Evolutionary conservation across 2,797 vertebrate genomes (phyloP).

Genomic region (Dicrostonyx torquatus): DNA sequence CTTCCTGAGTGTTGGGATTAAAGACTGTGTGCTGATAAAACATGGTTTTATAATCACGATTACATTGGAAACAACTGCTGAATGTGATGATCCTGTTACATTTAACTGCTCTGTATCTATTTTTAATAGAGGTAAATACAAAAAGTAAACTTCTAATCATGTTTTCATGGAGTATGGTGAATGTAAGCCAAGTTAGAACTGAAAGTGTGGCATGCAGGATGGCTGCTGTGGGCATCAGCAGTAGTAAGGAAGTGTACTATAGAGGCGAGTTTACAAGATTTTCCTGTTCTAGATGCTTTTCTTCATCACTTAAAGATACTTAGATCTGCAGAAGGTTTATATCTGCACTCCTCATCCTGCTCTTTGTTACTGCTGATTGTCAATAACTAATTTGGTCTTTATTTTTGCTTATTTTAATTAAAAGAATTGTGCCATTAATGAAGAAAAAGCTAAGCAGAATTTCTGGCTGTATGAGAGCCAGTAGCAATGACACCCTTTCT

Average conservation of each 20-base stretch:
- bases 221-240: accelerated
- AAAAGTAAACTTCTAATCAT: background rate
- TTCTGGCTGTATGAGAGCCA: background rate
- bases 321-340: background rate
- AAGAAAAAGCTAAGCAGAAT: background rate
- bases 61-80: conserved; percentile 23
- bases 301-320: background rate
- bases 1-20: background rate
- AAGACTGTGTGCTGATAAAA: background rate
- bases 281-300: background rate
- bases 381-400: background rate
- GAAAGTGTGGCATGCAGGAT: background rate
- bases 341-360: background rate
- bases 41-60: background rate
- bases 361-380: background rate
- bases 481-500: background rate
- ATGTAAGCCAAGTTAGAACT: background rate
- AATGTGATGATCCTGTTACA: background rate
- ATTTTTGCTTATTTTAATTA: background rate
- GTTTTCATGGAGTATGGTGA: background rate
- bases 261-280: background rate
- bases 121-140: conserved; percentile 39
- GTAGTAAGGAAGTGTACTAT: background rate
- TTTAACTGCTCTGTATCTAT: conserved; percentile 25
- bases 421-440: background rate